Evolutionary conservation across 2,113 vertebrate species (phyloP), one percentile per base, ranked within the genome.

Genomic region (Gobio gobio): DNA sequence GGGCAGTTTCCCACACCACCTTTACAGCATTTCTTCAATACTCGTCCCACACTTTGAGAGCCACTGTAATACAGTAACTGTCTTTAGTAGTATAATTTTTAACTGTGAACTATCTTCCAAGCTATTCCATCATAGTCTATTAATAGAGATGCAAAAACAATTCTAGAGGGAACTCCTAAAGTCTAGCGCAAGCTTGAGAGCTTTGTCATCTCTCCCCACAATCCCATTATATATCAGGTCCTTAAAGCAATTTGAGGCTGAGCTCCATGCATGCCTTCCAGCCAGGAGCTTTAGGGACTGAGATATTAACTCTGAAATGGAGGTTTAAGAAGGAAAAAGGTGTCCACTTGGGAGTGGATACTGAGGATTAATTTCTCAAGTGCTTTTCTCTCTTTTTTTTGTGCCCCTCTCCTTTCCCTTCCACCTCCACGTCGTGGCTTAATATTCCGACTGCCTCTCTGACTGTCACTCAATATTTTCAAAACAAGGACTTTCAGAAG

Each of bases 271-370:
- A 93, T 90, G 92, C 91, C 91, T 94, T 88, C 88, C 88, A 91
- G 91, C 88, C 91, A 87, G 85, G 90, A 90, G 89, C 91, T 86
- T 88, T 89, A 89, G 91, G 89, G 90, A 91, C 90, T 87, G 87
- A 93, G 93, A 94, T 93, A 93, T 94, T 92, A 94, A 94, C 93
- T 94, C 90, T 83, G 88, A 91, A 93, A 91, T 91, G 88, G 91
- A 93, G 92, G 91, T 94, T 93, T 91, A 90, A 92, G 92, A 91
- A 88, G 91, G 90, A 94, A 93, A 93, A 93, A 94, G 92, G 93
- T 93, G 83, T 90, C 90, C 93, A 93, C 92, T 90, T 92, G 93
- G 90, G 92, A 94, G 90, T 90, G 90, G 88, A 93, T 92, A 94
- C 92, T 90, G 91, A 92, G 91, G 91, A 95, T 94, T 93, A 92